These are phyloP conservation scores for Pararge aegeria DNA, from an alignment of 1,140 invertebrate species.

Conservation along the genomic window DNA sequence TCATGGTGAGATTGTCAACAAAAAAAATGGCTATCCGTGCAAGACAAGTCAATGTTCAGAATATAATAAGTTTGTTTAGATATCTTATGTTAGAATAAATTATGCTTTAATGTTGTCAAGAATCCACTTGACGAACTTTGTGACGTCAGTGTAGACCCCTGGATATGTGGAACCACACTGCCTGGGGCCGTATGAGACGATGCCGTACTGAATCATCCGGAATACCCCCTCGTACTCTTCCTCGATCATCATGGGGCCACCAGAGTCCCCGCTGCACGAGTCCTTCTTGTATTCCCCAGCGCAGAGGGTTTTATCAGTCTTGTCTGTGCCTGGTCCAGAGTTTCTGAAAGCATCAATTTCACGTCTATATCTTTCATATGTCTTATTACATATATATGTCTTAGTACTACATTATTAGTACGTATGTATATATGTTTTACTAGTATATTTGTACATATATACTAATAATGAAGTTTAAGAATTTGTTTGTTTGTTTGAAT, in stretches of 20 bases:
- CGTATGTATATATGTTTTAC: too few species aligned
- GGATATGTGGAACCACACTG: constrained; percentile 29
- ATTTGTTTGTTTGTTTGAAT: too few species aligned
- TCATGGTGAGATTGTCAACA: too few species aligned
- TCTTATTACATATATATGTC: too few species aligned
- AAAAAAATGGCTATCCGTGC: too few species aligned
- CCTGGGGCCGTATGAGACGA: constrained; percentile 32
- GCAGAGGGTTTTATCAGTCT: constrained; percentile 26
- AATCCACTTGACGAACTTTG: constrained; percentile 37
- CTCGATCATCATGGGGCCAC: constrained; percentile 37
- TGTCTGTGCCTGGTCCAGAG: constrained; percentile 4
- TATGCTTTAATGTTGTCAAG: constrained; percentile 30
- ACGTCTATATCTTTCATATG: too few species aligned
- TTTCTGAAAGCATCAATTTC: background rate
- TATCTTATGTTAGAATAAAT: too few species aligned
- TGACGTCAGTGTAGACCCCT: constrained; percentile 37
- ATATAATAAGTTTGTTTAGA: too few species aligned
- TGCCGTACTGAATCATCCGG: constrained; percentile 33
- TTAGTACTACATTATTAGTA: too few species aligned
- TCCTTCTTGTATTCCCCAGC: constrained; percentile 28
- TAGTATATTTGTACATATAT: too few species aligned
- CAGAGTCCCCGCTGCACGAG: constrained; percentile 39
- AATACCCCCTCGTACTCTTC: constrained; percentile 6
- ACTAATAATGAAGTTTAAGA: too few species aligned
- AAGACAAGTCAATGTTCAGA: too few species aligned